These are phyloP conservation scores for Lucilia cuprina DNA, from an alignment of 1,140 invertebrate species.

Conservation along the genomic window DNA sequence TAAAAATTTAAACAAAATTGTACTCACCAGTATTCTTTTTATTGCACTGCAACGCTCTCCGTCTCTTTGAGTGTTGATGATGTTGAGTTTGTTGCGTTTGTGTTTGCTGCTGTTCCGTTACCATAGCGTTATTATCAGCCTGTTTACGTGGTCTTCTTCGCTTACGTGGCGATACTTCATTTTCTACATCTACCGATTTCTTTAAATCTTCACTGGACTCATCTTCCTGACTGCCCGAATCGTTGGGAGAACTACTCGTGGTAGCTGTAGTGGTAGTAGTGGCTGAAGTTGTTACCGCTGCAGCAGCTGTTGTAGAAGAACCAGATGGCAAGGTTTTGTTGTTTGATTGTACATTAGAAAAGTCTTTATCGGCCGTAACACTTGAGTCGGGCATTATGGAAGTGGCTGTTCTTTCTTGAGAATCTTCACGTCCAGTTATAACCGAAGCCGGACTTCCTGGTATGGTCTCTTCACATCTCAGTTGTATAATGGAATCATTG, in stretches of 20 bases:
- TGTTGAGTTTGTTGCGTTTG: constrained; percentile 3
- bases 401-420: constrained; percentile 47
- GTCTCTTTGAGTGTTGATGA: constrained; percentile 46
- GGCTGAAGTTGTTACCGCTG: background rate
- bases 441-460: constrained; percentile 81
- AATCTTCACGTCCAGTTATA: constrained; percentile 63
- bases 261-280: background rate
- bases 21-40: constrained; percentile 55
- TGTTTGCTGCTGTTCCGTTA: background rate
- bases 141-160: constrained; percentile 65
- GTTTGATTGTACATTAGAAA: background rate
- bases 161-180: constrained; percentile 61
- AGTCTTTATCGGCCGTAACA: background rate
- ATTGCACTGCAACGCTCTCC: constrained; percentile 47
- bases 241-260: constrained; percentile 55
- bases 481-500: constrained; percentile 66
- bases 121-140: constrained; percentile 50
- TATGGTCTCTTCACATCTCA: constrained; percentile 88
- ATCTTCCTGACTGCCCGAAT: constrained; percentile 55
- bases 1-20: background rate
- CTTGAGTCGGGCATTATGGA: background rate
- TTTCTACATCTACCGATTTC: constrained; percentile 47
- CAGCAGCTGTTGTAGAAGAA: background rate
- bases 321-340: constrained; percentile 15
- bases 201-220: constrained; percentile 56